A percentile compares a stretch with the other conserved stretches of the same genome.
Evolutionary conservation across 2,888 invertebrate genomes (phyloP).

Genomic region (Lochmaea capreae): DNA sequence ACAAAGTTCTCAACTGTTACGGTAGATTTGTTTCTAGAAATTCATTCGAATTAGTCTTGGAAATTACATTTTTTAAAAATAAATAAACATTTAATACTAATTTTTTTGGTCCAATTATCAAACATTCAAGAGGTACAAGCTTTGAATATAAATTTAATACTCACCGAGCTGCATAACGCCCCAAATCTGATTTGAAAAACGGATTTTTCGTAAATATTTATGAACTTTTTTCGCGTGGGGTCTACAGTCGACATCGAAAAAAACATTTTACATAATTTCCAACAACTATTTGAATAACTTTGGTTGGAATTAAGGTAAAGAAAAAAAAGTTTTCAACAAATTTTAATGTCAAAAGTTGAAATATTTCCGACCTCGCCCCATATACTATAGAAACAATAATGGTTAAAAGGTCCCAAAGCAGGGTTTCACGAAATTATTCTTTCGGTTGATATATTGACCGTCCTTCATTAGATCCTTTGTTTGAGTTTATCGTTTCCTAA

Average conservation of each 20-base stretch:
- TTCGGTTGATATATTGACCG: slow-evolving; percentile 38
- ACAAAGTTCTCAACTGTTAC: not conserved
- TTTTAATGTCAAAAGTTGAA: no score
- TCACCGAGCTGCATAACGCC: not conserved
- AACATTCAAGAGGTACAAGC: slow-evolving; percentile 4
- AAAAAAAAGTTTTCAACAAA: not conserved
- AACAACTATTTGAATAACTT: not conserved
- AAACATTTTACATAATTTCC: not conserved
- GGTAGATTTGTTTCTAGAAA: not conserved
- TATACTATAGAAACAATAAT: not conserved
- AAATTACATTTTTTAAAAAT: no score
- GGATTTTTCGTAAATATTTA: slow-evolving; percentile 6
- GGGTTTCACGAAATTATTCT: slow-evolving; percentile 28
- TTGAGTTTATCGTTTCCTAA: slow-evolving; percentile 36
- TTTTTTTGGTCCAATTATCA: not conserved
- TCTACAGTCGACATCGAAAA: not conserved
- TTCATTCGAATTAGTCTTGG: not conserved
- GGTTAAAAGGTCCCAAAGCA: slow-evolving; percentile 21
- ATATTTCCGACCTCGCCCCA: not conserved
- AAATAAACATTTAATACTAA: not conserved
- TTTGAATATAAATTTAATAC: slow-evolving; percentile 9
- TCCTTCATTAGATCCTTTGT: slow-evolving; percentile 38
- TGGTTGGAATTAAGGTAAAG: not conserved
- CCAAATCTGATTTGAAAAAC: not conserved
- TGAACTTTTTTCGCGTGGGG: not conserved